Percentiles rank a stretch among this genome's conserved stretches.
Conservation (phyloP, 2,888 invertebrate genomes). For the Entomobrya multifasciata region DNA sequence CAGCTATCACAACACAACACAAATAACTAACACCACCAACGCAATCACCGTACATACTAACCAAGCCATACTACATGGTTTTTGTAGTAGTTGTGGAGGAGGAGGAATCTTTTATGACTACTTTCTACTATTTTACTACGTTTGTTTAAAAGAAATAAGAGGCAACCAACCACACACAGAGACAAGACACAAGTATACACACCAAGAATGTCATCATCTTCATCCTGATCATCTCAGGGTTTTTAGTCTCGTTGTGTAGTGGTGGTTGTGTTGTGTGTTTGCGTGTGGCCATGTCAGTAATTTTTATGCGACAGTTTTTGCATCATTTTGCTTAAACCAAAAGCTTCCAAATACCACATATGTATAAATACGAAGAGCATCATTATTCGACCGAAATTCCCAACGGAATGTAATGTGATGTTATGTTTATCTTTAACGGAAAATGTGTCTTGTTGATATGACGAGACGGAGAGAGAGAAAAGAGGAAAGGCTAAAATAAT, state of each 20-base stretch:
- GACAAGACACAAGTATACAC: not conserved
- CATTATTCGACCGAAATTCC: too few species aligned
- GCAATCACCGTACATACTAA: too few species aligned
- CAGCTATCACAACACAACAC: too few species aligned
- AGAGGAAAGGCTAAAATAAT: conserved; percentile 60
- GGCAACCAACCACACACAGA: not conserved
- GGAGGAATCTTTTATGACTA: conserved; percentile 31
- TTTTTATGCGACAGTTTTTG: conserved; percentile 43
- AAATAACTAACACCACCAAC: conserved; percentile 4
- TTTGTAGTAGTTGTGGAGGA: too few species aligned
- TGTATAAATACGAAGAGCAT: too few species aligned
- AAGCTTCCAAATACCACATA: too few species aligned
- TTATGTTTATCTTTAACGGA: conserved; percentile 64
- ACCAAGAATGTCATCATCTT: conserved; percentile 4
- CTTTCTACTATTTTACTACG: conserved; percentile 4
- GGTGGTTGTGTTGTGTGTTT: not conserved
- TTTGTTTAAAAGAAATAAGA: conserved; percentile 35
- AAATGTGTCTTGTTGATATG: conserved; percentile 27
- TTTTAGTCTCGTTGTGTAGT: not conserved
- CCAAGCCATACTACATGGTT: too few species aligned
- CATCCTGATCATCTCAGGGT: not conserved
- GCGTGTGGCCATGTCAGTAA: too few species aligned
- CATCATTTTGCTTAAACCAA: conserved; percentile 40
- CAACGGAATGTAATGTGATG: conserved; percentile 43
- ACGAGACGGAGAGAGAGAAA: not conserved